phyloP scores from a whole-genome alignment of 2,113 vertebrate genomes.

The Channa maculata region DNA sequence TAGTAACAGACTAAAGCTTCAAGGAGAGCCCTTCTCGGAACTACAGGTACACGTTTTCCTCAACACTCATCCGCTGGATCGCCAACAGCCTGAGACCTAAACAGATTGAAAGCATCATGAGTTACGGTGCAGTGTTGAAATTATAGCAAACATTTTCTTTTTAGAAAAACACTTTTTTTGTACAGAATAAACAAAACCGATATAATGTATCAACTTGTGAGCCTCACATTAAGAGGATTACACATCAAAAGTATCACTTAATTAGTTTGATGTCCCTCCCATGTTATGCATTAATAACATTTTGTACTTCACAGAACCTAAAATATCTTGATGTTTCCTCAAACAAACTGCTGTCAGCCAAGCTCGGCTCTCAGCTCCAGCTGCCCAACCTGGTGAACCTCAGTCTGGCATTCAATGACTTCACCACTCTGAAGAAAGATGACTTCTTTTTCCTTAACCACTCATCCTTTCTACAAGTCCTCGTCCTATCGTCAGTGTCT shows the following conservation, averaged over 20 bases:
- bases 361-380: slow-evolving; percentile 85
- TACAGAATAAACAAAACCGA: too few species aligned
- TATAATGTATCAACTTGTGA: too few species aligned
- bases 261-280: not conserved
- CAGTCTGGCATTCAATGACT: slow-evolving; percentile 82
- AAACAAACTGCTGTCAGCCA: slow-evolving; percentile 86
- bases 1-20: slow-evolving; percentile 85
- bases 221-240: too few species aligned
- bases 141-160: too few species aligned
- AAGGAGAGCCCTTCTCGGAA: slow-evolving; percentile 85
- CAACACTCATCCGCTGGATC: not conserved
- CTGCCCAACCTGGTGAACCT: slow-evolving; percentile 86
- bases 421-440: slow-evolving; percentile 81
- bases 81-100: too few species aligned
- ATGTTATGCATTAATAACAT: not conserved
- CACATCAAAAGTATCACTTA: too few species aligned
- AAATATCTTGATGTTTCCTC: slow-evolving; percentile 88
- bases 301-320: slow-evolving; percentile 82
- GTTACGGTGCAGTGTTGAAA: too few species aligned
- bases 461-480: slow-evolving; percentile 80
- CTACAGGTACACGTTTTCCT: slow-evolving; percentile 71
- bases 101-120: too few species aligned
- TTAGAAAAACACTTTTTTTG: too few species aligned
- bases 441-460: slow-evolving; percentile 87
- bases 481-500: slow-evolving; percentile 87